phyloP scores from a whole-genome alignment of 2,113 vertebrate genomes.

The Raja brachyura region DNA sequence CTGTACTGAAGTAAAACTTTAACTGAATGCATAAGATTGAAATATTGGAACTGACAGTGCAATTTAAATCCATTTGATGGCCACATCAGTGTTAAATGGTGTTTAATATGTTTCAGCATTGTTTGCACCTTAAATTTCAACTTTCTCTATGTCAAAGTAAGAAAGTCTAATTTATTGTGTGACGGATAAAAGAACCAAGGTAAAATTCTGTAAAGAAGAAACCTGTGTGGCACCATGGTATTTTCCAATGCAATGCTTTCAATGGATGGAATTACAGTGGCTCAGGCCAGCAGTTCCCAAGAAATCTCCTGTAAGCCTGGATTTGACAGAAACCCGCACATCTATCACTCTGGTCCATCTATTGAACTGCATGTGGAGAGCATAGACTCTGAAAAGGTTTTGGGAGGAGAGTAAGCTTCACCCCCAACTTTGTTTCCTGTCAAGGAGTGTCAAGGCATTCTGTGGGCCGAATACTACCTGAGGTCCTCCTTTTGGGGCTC shows the following conservation, averaged over 20 bases:
- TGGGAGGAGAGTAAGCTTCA: too few species aligned
- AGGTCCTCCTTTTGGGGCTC: too few species aligned
- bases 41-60: background rate
- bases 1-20: background rate
- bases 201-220: background rate
- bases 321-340: too few species aligned
- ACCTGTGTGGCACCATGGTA: background rate
- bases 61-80: background rate
- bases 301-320: too few species aligned
- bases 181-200: background rate
- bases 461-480: too few species aligned
- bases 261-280: background rate
- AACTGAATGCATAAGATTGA: background rate
- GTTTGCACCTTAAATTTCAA: constrained; percentile 2
- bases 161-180: background rate
- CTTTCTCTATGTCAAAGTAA: background rate
- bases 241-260: background rate
- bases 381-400: too few species aligned
- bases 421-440: too few species aligned
- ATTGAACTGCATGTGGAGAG: too few species aligned
- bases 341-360: too few species aligned
- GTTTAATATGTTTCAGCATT: background rate
- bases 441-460: too few species aligned
- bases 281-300: too few species aligned
- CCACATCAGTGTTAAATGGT: background rate